phyloP scores from a whole-genome alignment of 2,797 vertebrate genomes.

The Neomorphus geoffroyi region DNA sequence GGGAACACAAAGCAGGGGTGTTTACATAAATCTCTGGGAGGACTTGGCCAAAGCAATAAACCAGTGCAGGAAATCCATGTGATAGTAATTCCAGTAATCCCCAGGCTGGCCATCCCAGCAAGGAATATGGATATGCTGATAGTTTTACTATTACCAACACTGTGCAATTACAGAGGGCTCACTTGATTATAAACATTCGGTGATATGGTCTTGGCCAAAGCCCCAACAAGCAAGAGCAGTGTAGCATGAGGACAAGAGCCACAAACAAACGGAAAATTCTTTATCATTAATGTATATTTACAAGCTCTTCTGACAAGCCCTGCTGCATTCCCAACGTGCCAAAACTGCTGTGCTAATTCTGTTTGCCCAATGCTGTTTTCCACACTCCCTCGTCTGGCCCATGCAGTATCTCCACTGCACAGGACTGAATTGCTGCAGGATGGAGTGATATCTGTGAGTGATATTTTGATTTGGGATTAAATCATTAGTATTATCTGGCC shows the following conservation, averaged over 20 bases:
- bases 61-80: not conserved
- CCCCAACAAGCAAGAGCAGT: not conserved
- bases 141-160: not conserved
- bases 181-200: not conserved
- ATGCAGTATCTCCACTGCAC: not conserved
- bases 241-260: not conserved
- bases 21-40: not conserved
- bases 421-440: not conserved
- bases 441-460: not conserved
- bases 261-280: not conserved
- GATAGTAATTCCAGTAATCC: not conserved
- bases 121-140: not conserved
- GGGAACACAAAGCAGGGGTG: not conserved
- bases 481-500: slow-evolving; percentile 37
- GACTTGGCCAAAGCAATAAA: not conserved
- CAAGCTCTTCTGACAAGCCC: not conserved
- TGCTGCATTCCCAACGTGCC: not conserved
- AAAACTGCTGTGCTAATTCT: not conserved
- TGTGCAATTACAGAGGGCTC: not conserved
- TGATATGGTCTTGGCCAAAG: not conserved
- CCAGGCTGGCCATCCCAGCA: not conserved
- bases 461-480: slow-evolving; percentile 57
- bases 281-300: not conserved
- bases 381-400: not conserved
- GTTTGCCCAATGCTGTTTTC: not conserved